Base-by-base conservation (phyloP, 2,797 vertebrate genomes). In the Sphenopsis melanotis region DNA sequence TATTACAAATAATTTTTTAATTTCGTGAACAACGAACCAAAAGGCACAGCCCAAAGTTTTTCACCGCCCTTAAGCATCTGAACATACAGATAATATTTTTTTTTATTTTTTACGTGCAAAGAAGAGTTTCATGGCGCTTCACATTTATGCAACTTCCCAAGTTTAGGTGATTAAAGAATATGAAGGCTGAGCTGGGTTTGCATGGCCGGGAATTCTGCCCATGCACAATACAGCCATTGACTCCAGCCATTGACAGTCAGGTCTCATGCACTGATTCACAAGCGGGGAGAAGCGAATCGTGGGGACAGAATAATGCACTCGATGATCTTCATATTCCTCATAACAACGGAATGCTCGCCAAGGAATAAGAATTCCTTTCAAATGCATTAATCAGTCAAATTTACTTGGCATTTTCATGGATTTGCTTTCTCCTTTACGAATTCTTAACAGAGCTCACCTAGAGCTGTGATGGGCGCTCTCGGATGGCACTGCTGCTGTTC, bases 1-100 rank as follows among this genome's bases (percentile, higher is more conserved):
- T 95, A 95, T 84, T 81, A 69, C 55, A 81, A 89, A 93, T 81
- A 80, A 83, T 93, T 77, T 63, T 63, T 88, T 83, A 64, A 80
- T 86, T 74, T 94, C 84, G 53, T 2, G 4, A 94, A 69, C 78
- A 95, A 47, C 47, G 32, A 80, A 94, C 60, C 3, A 5, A 87
- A 92, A 87, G 11, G 34, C 59, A 56, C 50, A 56, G 46, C 44
- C 32, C 6, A 52, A 96, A 96, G 79, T 94, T 96, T 77, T 64
- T 22, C 80, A 24, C 55, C 72, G 76, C 60, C 57, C 74, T 81
- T 50, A 78, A 70, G 46, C 27, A 3, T 44, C 39, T 46, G 34
- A 78, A 66, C 44, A n/a, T 1, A 59, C 2, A 65, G 2, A 12
- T 30, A 11, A 10, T 4, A 13, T 30, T 5, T 32, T 72, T 83